Base-by-base conservation (phyloP, 2,113 vertebrate genomes). In the Sander lucioperca region DNA sequence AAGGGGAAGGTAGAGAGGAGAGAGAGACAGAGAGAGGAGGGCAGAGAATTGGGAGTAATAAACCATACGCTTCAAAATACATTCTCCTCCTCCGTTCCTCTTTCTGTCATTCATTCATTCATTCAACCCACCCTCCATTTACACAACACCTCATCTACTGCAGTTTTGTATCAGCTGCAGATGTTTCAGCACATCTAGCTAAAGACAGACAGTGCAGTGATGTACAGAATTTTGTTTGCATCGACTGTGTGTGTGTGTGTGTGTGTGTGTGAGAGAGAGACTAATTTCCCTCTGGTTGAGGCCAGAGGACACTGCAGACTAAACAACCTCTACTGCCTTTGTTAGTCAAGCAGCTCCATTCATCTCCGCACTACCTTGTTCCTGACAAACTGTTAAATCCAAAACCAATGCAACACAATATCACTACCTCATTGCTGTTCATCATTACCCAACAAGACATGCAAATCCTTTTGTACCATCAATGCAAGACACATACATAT, bases 261-360 rank as follows among this genome's bases (percentile, higher is more conserved):
- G 19, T 61, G 12, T 10, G 18, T 36, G 53, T 82, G 62, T 64
- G n/a, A n/a, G n/a, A n/a, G n/a, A n/a, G n/a, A n/a, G 43, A 21
- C 5, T 54, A 15, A 19, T 33, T 84, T 77, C 18, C 39, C 15
- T 47, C 43, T 58, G 21, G 58, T 45, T 68, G 23, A 73, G 48
- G 53, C 66, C 77, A 79, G 53, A 87, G 85, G 85, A 88, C 84
- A 85, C 77, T 85, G 81, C 87, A 77, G 84, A 68, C 45, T 84
- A 63, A 88, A 84, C 73, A 85, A 85, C 81, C 79, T 84, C 54
- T 67, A 12, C 73, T 69, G 33, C 65, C 54, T 87, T 82, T 80
- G 43, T 75, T 71, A 66, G 53, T 18, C 50, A 15, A 61, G 65
- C 62, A 79, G 66, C 65, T 63, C 5, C 61, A 80, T 73, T 25